Conservation (phyloP, 2,888 invertebrate genomes). For the Patella caerulea region DNA sequence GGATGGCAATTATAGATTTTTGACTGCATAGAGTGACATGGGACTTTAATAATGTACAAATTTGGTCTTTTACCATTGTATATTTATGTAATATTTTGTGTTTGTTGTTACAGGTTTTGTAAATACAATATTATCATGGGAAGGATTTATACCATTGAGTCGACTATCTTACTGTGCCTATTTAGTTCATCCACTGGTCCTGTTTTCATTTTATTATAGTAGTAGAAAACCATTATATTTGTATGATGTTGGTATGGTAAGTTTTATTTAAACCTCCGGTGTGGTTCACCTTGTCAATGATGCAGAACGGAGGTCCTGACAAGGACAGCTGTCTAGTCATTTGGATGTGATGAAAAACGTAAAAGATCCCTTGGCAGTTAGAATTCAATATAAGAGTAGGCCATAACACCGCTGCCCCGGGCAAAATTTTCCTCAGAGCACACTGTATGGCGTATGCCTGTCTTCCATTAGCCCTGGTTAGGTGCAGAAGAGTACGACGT, state of each 20-base stretch:
- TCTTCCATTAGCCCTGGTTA: too few relatives aligned
- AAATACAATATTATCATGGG: conserved; percentile 45
- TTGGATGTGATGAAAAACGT: too few relatives aligned
- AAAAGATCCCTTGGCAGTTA: too few relatives aligned
- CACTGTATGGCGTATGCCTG: too few relatives aligned
- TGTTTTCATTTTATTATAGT: conserved; percentile 32
- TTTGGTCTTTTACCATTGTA: background rate
- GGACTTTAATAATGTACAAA: background rate
- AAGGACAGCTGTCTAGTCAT: too few relatives aligned
- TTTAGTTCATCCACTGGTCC: conserved; percentile 41
- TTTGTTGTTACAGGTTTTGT: conserved; percentile 33
- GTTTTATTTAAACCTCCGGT: conserved; percentile 16
- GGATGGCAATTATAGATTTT: background rate
- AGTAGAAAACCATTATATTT: conserved; percentile 27
- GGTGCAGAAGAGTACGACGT: too few relatives aligned
- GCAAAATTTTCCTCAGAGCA: too few relatives aligned
- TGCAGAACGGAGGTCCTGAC: too few relatives aligned
- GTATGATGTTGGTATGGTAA: conserved; percentile 37
- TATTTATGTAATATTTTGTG: background rate
- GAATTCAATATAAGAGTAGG: too few relatives aligned
- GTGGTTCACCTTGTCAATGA: too few relatives aligned
- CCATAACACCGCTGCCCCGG: too few relatives aligned
- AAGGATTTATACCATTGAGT: conserved; percentile 38
- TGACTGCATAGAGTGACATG: background rate
- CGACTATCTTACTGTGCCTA: conserved; percentile 46